Base-by-base conservation (phyloP, 2,797 vertebrate genomes). In the Scolopax rusticola region DNA sequence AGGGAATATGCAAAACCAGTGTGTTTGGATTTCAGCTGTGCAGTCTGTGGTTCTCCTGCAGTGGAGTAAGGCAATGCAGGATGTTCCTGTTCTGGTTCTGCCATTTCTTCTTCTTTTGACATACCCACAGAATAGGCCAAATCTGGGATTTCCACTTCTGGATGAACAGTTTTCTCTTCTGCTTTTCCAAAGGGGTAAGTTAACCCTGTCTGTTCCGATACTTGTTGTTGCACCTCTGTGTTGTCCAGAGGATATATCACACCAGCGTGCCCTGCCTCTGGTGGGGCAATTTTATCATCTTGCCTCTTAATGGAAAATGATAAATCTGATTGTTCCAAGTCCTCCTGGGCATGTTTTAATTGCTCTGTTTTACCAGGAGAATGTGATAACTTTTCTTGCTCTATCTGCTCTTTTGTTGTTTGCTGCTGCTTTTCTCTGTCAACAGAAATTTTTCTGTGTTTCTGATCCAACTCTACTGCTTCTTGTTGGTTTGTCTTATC, bases 371-470 rank as follows among this genome's bases (percentile, higher is more conserved):
- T 82, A 61, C 36, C 48, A 81, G 67, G 15, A 94, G 21, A 76
- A 73, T 30, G 19, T 21, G 19, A 19, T 59, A 95, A 76, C 16
- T 59, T 84, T 70, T 69, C 80, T 84, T 94, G 74, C 24, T 92
- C 40, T 56, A 45, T 57, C n/a, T 79, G 67, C 11, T 54, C 27
- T 20, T 84, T 48, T 67, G 40, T 43, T 12, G 7, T 36, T 87
- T 90, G 65, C 59, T 78, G 47, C 21, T 65, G 41, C 8, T 82
- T 69, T 84, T 90, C 80, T 65, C 36, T 69, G 41, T 36, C 77
- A 87, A 33, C 25, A 73, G 69, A 86, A 84, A 54, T 61, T 76
- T 90, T 94, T 51, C 80, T 90, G 6, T 95, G 77, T 51, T 95
- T 97, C 76, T 94, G 77, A 82, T 94, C 77, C 70, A 88, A 53